Evolutionary conservation across 2,113 vertebrate genomes (phyloP).

Genomic region (Glaucomys volans): DNA sequence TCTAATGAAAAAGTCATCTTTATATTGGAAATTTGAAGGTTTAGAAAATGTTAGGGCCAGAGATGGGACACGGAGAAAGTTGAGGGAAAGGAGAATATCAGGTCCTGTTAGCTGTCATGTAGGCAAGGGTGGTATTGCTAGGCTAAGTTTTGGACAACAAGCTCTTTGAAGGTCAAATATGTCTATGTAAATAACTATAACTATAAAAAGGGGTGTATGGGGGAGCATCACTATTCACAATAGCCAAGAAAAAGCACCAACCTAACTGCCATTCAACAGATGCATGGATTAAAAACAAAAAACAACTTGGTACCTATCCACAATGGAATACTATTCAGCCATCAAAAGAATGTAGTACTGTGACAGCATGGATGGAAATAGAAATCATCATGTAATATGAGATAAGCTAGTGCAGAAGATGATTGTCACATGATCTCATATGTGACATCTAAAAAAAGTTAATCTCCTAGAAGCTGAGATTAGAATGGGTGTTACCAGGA

Average conservation of each 20-base stretch:
- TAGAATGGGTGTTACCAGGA: too few relatives aligned
- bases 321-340: not conserved
- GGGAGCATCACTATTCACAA: not conserved
- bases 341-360: not conserved
- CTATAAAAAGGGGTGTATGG: not conserved
- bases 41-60: not conserved
- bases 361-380: not conserved
- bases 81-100: not conserved
- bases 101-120: not conserved
- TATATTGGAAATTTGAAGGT: not conserved
- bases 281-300: too few relatives aligned
- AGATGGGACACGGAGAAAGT: not conserved
- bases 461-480: not conserved
- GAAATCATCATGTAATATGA: not conserved
- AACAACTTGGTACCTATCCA: not conserved
- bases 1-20: not conserved
- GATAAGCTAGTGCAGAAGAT: not conserved
- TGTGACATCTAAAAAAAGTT: not conserved
- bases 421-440: too few relatives aligned
- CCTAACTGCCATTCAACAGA: not conserved
- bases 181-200: not conserved
- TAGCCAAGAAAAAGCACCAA: not conserved
- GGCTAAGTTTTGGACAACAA: not conserved
- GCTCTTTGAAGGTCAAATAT: not conserved
- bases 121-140: not conserved